Conservation (phyloP, 2,113 vertebrate species). For the Ciconia stormi region DNA sequence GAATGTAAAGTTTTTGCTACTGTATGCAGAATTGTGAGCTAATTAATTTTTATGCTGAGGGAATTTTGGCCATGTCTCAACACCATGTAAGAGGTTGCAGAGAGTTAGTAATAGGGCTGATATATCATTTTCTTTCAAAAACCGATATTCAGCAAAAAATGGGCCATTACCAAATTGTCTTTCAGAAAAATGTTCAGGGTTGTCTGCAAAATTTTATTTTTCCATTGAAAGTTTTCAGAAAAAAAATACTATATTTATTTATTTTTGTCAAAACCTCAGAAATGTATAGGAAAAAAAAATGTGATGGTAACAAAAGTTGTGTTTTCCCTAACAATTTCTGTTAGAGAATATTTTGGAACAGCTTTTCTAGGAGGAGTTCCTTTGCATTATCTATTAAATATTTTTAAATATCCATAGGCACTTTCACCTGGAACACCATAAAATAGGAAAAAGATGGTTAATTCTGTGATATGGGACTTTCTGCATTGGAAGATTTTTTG, state of each 20-base stretch:
- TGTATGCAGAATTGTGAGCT: constrained; percentile 37
- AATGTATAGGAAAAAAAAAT: not conserved
- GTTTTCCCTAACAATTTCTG: not conserved
- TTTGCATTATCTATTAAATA: not conserved
- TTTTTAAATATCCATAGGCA: not conserved
- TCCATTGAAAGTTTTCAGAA: not conserved
- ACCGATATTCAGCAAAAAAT: not conserved
- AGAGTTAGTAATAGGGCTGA: constrained; percentile 6
- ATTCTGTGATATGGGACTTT: not conserved
- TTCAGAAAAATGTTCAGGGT: not conserved
- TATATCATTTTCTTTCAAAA: constrained; percentile 45
- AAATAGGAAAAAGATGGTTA: not conserved
- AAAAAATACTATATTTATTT: not conserved
- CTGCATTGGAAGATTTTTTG: not conserved
- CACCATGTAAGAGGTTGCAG: not conserved
- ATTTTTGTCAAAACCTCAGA: not conserved
- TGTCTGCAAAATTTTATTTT: not conserved
- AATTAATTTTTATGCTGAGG: constrained; percentile 48
- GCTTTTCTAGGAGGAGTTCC: not conserved
- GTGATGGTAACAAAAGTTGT: not conserved
- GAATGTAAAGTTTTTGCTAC: constrained; percentile 36
- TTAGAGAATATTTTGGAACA: not conserved
- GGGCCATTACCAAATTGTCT: not conserved
- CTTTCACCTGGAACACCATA: not conserved
- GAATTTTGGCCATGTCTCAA: constrained; percentile 43